Percentiles rank a stretch among this genome's conserved stretches.
phyloP scores from a whole-genome alignment of 2,888 invertebrate species.

The Dilophus febrilis region DNA sequence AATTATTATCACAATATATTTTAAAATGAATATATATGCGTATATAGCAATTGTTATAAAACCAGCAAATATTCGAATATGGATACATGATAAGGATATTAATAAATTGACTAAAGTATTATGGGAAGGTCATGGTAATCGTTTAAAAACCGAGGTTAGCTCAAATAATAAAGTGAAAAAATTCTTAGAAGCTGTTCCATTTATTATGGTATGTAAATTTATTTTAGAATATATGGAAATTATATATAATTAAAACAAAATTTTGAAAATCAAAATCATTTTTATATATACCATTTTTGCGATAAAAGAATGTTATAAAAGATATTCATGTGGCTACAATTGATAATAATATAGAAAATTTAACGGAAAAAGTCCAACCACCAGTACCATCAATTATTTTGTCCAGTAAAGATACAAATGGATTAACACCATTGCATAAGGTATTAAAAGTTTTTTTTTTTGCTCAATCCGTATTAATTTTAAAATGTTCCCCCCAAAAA shows the following conservation, averaged over 20 bases:
- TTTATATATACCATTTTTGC: slow-evolving; percentile 10
- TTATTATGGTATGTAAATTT: slow-evolving; percentile 67
- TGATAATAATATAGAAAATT: slow-evolving; percentile 53
- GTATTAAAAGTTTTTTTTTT: slow-evolving; percentile 32
- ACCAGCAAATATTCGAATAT: slow-evolving; percentile 80
- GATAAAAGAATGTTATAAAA: slow-evolving; percentile 59
- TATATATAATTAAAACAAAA: too few species aligned
- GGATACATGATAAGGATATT: slow-evolving; percentile 87
- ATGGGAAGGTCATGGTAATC: slow-evolving; percentile 78
- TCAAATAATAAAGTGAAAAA: slow-evolving; percentile 65
- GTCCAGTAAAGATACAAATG: slow-evolving; percentile 60
- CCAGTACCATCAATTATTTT: slow-evolving; percentile 55
- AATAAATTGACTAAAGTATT: slow-evolving; percentile 70
- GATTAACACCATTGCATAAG: slow-evolving; percentile 75
- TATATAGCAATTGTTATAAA: slow-evolving; percentile 55
- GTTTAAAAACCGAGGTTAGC: slow-evolving; percentile 66
- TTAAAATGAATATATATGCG: not conserved
- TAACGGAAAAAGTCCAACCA: slow-evolving; percentile 46
- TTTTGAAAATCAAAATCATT: too few species aligned
- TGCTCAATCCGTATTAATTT: too few species aligned
- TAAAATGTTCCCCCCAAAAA: too few species aligned
- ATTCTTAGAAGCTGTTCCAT: slow-evolving; percentile 86
- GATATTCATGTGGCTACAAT: slow-evolving; percentile 65
- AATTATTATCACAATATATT: not conserved
- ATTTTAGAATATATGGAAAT: slow-evolving; percentile 1